Evolutionary conservation across 2,888 invertebrate species (phyloP).

Genomic region (Agonopterix alstromeriana): DNA sequence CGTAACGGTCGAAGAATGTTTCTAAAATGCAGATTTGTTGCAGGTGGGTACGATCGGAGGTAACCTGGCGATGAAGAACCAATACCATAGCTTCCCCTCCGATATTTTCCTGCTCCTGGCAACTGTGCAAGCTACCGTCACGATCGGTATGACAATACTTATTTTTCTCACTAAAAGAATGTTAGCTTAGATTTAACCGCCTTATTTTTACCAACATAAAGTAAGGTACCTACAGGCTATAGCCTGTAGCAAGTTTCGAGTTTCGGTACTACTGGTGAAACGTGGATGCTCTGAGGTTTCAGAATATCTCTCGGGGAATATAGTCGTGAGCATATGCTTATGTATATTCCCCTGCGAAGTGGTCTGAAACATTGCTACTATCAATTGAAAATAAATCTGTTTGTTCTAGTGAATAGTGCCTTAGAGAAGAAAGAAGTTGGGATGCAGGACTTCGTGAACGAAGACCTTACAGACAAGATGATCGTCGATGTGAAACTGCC

Average conservation of each 20-base stretch:
- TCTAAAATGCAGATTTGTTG: neutral
- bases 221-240: too few relatives aligned
- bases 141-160: slow-evolving; percentile 46
- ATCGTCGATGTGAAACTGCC: slow-evolving; percentile 65
- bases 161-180: too few relatives aligned
- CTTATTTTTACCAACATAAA: too few relatives aligned
- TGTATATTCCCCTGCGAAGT: too few relatives aligned
- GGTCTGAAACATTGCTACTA: too few relatives aligned
- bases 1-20: too few relatives aligned
- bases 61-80: slow-evolving; percentile 80
- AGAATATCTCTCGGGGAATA: too few relatives aligned
- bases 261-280: too few relatives aligned
- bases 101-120: slow-evolving; percentile 82
- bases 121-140: slow-evolving; percentile 75
- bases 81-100: slow-evolving; percentile 82
- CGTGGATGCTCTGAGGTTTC: too few relatives aligned
- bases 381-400: neutral
- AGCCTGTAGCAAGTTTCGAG: too few relatives aligned
- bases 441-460: slow-evolving; percentile 50
- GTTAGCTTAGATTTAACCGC: too few relatives aligned
- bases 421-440: slow-evolving; percentile 27
- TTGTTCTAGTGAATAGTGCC: slow-evolving; percentile 38
- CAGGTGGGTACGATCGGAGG: slow-evolving; percentile 84
- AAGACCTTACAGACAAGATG: slow-evolving; percentile 54
- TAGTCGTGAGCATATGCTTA: too few relatives aligned